Percentiles rank a stretch among this genome's conserved stretches.
phyloP scores from a whole-genome alignment of 1,140 invertebrate species.

The Zaprionus ornatus region DNA sequence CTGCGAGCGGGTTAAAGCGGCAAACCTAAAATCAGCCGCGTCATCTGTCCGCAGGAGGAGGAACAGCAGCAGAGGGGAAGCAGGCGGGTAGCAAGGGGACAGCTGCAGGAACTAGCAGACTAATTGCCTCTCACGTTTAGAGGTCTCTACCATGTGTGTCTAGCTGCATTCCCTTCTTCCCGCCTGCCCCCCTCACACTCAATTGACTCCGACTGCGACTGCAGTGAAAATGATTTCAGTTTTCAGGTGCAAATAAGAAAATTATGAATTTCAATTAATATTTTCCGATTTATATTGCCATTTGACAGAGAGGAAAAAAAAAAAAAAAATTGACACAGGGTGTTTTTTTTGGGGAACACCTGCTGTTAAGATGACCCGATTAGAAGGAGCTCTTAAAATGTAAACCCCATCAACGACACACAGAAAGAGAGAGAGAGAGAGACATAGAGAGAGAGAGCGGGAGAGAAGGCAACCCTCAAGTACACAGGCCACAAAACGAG shows the following conservation, averaged over 20 bases:
- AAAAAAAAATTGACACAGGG: too few relatives aligned
- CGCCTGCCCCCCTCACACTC: not conserved
- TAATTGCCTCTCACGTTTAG: constrained; percentile 20
- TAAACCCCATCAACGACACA: constrained; percentile 3
- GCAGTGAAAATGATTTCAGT: not conserved
- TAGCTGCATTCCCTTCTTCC: too few relatives aligned
- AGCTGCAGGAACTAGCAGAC: constrained; percentile 3
- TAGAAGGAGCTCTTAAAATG: not conserved
- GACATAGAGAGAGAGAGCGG: too few relatives aligned
- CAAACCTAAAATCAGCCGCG: constrained; percentile 53
- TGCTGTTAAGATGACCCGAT: not conserved
- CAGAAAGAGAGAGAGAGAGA: not conserved
- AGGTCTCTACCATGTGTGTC: not conserved
- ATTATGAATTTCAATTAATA: constrained; percentile 31
- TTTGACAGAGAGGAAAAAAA: too few relatives aligned
- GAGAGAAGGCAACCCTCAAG: constrained; percentile 18
- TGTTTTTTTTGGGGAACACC: not conserved
- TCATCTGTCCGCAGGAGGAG: constrained; percentile 12
- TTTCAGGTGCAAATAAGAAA: not conserved
- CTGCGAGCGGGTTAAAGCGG: constrained; percentile 56
- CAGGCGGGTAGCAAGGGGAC: not conserved
- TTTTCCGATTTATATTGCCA: constrained; percentile 17
- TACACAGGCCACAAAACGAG: constrained; percentile 73
- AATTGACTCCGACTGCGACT: not conserved
- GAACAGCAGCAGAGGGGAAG: not conserved